Percentiles rank a stretch among this genome's conserved stretches.
Conservation (phyloP, 2,888 invertebrate species). For the Limnephilus auricula region DNA sequence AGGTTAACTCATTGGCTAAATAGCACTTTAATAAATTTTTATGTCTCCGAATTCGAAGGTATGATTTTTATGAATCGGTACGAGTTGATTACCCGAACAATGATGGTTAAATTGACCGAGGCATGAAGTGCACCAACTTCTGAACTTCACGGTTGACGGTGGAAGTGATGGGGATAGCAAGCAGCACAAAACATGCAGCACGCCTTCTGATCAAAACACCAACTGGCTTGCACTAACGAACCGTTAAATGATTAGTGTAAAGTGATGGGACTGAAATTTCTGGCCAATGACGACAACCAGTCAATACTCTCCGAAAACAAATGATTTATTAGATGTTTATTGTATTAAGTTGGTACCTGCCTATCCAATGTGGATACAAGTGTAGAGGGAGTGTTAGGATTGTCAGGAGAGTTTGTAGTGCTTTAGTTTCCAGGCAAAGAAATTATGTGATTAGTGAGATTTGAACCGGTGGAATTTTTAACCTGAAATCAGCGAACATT, state of each 20-base stretch:
- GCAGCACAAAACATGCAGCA: not conserved
- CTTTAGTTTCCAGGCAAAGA: not conserved
- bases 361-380: no score
- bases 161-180: not conserved
- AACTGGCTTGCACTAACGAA: not conserved
- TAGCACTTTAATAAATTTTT: no score
- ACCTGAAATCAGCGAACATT: not conserved
- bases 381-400: not conserved
- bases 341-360: not conserved
- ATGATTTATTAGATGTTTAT: not conserved
- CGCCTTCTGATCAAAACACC: slow-evolving; percentile 18
- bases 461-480: not conserved
- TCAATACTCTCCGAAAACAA: not conserved
- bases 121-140: slow-evolving; percentile 23
- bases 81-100: slow-evolving; percentile 34
- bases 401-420: not conserved
- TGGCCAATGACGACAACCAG: not conserved
- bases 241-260: slow-evolving; percentile 25
- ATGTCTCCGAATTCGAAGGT: no score
- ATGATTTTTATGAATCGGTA: no score
- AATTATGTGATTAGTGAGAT: not conserved
- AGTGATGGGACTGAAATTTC: not conserved
- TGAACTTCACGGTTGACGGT: not conserved
- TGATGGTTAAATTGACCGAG: not conserved
- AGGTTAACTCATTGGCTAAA: no score